A percentile compares a stretch with the other conserved stretches of the same genome.
Evolutionary conservation across 2,113 vertebrate genomes (phyloP).

Genomic region (Rhadina sibilatrix): DNA sequence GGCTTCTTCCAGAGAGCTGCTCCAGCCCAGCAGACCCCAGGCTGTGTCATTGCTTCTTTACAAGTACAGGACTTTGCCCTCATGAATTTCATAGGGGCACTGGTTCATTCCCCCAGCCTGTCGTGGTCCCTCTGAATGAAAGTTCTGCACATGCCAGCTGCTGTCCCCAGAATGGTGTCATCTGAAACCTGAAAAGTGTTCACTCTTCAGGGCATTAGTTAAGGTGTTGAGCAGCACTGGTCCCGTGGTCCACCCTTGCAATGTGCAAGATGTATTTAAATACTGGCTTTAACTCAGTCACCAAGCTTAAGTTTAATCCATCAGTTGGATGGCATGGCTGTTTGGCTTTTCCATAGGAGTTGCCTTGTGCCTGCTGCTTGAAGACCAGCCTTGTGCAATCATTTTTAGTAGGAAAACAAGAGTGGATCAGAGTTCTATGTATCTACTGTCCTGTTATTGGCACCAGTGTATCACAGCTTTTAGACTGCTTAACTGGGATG

Average conservation of each 20-base stretch:
- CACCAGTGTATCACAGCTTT: not conserved
- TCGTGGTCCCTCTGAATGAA: not conserved
- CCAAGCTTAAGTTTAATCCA: not conserved
- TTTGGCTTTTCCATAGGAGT: not conserved
- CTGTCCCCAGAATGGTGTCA: not conserved
- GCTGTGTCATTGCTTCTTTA: fast-evolving
- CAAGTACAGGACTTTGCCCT: not conserved
- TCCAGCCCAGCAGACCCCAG: not conserved
- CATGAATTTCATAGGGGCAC: fast-evolving
- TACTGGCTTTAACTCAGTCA: not conserved
- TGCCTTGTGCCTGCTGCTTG: not conserved
- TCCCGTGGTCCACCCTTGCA: not conserved
- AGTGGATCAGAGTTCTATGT: fast-evolving
- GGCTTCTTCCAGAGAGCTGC: not conserved
- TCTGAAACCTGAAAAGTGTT: not conserved
- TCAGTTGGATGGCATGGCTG: not conserved
- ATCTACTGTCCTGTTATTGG: not conserved
- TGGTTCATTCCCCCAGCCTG: not conserved
- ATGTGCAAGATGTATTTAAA: not conserved
- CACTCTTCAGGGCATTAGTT: not conserved
- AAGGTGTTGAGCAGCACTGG: not conserved
- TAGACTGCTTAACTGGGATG: not conserved
- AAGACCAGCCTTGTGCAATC: not conserved
- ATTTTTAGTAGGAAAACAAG: not conserved
- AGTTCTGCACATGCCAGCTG: not conserved